Evolutionary conservation across 2,888 invertebrate genomes (phyloP).

Genomic region (Leucophora obtusa): DNA sequence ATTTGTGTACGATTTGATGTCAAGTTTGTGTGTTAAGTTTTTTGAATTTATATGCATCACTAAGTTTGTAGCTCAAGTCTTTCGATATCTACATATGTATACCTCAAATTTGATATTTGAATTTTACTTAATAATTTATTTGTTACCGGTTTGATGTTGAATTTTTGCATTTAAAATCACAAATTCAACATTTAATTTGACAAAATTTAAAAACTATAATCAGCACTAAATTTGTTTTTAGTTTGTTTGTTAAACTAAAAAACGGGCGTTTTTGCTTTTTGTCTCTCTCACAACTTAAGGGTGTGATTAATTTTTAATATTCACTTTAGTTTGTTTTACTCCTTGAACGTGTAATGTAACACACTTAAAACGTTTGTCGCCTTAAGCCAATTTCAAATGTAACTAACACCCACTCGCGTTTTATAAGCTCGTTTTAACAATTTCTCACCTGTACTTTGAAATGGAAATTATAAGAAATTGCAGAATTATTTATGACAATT

Average conservation of each 20-base stretch:
- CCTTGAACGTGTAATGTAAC: slow-evolving; percentile 26
- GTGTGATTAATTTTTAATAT: slow-evolving; percentile 21
- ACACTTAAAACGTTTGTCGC: slow-evolving; percentile 8
- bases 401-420: slow-evolving; percentile 1
- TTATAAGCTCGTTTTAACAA: neutral
- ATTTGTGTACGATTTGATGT: neutral
- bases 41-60: slow-evolving; percentile 11
- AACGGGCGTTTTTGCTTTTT: neutral
- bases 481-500: neutral
- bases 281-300: neutral
- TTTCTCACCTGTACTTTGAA: neutral
- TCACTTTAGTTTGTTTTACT: slow-evolving; percentile 9
- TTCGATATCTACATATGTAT: slow-evolving; percentile 29
- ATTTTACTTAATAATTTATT: neutral
- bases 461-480: neutral
- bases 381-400: neutral
- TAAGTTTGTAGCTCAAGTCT: slow-evolving; percentile 34
- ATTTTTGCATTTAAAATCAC: slow-evolving; percentile 29
- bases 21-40: slow-evolving; percentile 59
- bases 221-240: slow-evolving; percentile 9
- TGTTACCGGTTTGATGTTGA: slow-evolving; percentile 33
- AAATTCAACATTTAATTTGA: slow-evolving; percentile 21
- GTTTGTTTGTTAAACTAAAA: neutral
- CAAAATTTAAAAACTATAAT: slow-evolving; percentile 30
- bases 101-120: neutral